Base-by-base conservation (phyloP, 1,140 invertebrate genomes). In the Brachionus calyciflorus region DNA sequence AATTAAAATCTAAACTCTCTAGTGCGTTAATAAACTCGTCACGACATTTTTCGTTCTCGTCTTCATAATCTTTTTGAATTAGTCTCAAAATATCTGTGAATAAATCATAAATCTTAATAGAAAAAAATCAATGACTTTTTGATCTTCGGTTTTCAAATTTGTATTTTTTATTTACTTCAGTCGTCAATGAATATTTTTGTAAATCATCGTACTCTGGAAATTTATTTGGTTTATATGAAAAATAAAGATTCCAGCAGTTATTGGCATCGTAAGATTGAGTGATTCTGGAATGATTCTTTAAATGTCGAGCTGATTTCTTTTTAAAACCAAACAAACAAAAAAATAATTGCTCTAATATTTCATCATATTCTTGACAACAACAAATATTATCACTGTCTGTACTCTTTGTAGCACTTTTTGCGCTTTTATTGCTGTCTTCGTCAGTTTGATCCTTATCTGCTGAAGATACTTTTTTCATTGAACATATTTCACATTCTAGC, bases 151-250 rank as follows among this genome's bases (percentile, higher is more conserved):
- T n/a, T n/a, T n/a, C n/a, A n/a, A n/a, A n/a, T n/a, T n/a, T n/a
- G n/a, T n/a, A n/a, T n/a, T n/a, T n/a, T n/a, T n/a, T n/a, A 73
- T 10, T 49, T 55, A 73, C 69, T 30, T 73, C 69, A 3, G 24
- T 6, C 33, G 24, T 51, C 1, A 73, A 3, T 24, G 69, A 73
- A 55, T 30, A 37, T 73, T 73, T 73, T 33, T 10, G 14, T 33
- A 73, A 30, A 33, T 73, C 69, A 6, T 73, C 69, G 19, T 73
- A 73, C 24, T 73, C 69, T 9, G 69, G 69, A 19, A 73, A 44
- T 37, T 65, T 55, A 24, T 10, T 55, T 0, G 69, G 69, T 26
- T 51, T 46, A 24, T 51, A 51, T 40, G 17, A 73, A 51, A 41
- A 37, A 14, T 53, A 73, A 17, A 73, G 26, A 24, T 51, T 55